Conservation (phyloP, 2,888 invertebrate species). For the Plusia festucae region DNA sequence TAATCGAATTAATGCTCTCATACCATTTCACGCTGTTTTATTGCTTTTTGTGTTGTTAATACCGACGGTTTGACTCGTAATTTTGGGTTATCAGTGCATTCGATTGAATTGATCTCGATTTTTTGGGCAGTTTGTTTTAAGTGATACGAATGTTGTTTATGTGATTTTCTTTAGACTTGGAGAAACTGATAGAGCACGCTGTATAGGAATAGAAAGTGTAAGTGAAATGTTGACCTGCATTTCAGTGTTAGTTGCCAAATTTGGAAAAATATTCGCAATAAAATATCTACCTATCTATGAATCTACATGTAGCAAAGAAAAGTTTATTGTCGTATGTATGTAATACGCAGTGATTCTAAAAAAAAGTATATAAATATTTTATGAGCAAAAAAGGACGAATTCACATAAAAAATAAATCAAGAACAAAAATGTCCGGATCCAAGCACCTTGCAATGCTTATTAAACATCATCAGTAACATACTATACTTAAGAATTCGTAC, state of each 20-base stretch:
- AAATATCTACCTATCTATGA: too few species aligned
- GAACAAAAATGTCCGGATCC: slow-evolving; percentile 35
- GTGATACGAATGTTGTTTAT: slow-evolving; percentile 65
- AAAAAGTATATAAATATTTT: neutral
- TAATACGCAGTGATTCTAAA: neutral
- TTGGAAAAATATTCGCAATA: neutral
- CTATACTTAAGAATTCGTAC: slow-evolving; percentile 63
- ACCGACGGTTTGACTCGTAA: slow-evolving; percentile 80
- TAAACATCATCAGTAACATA: slow-evolving; percentile 59
- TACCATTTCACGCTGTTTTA: slow-evolving; percentile 88
- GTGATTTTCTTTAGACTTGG: slow-evolving; percentile 47
- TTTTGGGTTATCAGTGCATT: slow-evolving; percentile 84
- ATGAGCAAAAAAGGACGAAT: slow-evolving; percentile 8
- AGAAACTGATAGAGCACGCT: slow-evolving; percentile 21
- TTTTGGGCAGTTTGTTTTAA: slow-evolving; percentile 62
- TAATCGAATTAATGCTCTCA: slow-evolving; percentile 88
- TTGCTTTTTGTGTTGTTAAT: slow-evolving; percentile 86
- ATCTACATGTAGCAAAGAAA: neutral
- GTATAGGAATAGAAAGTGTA: neutral
- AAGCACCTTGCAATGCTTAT: slow-evolving; percentile 61
- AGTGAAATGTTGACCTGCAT: neutral
- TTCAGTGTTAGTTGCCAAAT: slow-evolving; percentile 4
- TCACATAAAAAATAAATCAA: slow-evolving; percentile 42
- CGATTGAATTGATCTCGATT: slow-evolving; percentile 85
- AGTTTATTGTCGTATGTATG: neutral